A percentile compares a stretch with the other conserved stretches of the same genome.
phyloP scores from a whole-genome alignment of 2,888 invertebrate species.

The Polydrusus cervinus region DNA sequence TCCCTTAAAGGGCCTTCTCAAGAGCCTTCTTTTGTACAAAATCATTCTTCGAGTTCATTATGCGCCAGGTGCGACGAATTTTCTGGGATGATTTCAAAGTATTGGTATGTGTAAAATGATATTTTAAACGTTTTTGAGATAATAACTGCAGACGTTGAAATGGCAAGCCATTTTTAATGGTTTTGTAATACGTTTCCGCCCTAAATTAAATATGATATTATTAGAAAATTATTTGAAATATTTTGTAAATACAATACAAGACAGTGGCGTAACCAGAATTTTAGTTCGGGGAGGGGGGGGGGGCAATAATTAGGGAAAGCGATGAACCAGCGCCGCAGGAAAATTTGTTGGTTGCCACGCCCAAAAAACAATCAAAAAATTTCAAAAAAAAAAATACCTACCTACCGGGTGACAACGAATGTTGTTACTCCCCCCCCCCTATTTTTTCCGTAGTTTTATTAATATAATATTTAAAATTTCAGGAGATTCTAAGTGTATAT shows the following conservation, averaged over 20 bases:
- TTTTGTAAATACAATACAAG: neutral
- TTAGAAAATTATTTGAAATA: conserved; percentile 6
- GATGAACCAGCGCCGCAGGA: too few relatives aligned
- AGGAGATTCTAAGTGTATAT: too few relatives aligned
- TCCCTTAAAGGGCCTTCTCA: conserved; percentile 43
- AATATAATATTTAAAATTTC: too few relatives aligned
- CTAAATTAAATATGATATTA: conserved; percentile 22
- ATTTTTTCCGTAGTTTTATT: too few relatives aligned
- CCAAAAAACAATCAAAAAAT: too few relatives aligned
- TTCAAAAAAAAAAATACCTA: too few relatives aligned
- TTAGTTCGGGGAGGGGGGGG: too few relatives aligned
- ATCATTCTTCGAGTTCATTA: conserved; percentile 46
- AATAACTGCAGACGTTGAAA: neutral
- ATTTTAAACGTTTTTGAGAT: conserved; percentile 35
- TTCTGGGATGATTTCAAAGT: conserved; percentile 26
- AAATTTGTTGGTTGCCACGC: too few relatives aligned
- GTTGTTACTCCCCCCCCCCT: too few relatives aligned
- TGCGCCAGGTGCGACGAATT: conserved; percentile 41
- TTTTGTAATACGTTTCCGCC: neutral
- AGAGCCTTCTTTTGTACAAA: conserved; percentile 46
- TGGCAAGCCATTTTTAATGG: conserved; percentile 10
- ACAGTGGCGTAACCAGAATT: too few relatives aligned
- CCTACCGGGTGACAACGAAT: too few relatives aligned
- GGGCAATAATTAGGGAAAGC: too few relatives aligned
- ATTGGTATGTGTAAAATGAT: conserved; percentile 46